Base-by-base conservation (phyloP, 2,888 invertebrate genomes). In the Cheilosia variabilis region DNA sequence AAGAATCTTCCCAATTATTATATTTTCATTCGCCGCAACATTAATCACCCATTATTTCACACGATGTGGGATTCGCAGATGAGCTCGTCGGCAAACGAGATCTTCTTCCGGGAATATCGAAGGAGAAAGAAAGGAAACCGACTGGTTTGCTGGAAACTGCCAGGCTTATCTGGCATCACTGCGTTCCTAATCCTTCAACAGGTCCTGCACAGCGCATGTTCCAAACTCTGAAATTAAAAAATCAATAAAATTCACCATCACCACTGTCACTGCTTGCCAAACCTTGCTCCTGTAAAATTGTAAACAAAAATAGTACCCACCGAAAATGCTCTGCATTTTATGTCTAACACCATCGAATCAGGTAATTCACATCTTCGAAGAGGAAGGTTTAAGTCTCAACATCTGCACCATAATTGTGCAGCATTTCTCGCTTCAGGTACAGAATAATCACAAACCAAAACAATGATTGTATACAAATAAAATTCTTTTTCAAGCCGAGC, bases 401-500 rank as follows among this genome's bases (percentile, higher is more conserved):
- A 72, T 90, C n/a, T 86, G 68, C 13, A 15, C 47, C 19, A 88
- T 90, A 0, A 88, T 90, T n/a, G 89, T 88, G 22, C 87, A 89
- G 19, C 89, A 90, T 52, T 90, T 90, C 17, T 89, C 90, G 90
- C 45, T 90, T 5, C 31, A 86, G 86, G 86, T 69, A 58, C 45
- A 63, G 15, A 15, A 45, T 7, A 45, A 6, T 45, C 5, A 15
- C 15, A 45, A 45, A 5, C n/a, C 15, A 45, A 6, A 45, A 7
- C 45, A 45, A 45, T 7, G 45, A 15, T 17, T 45, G n/a, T n/a
- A n/a, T 45, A 17, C 6, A n/a, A 17, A 45, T 45, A 15, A 17
- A 45, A 45, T 17, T 45, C 2, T 7, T 17, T 45, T 17, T 45
- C 24, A 27, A 10, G 2, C 45, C 45, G 17, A 45, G 22, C 37